phyloP scores from a whole-genome alignment of 2,888 invertebrate genomes.

The Papilio elwesi region DNA sequence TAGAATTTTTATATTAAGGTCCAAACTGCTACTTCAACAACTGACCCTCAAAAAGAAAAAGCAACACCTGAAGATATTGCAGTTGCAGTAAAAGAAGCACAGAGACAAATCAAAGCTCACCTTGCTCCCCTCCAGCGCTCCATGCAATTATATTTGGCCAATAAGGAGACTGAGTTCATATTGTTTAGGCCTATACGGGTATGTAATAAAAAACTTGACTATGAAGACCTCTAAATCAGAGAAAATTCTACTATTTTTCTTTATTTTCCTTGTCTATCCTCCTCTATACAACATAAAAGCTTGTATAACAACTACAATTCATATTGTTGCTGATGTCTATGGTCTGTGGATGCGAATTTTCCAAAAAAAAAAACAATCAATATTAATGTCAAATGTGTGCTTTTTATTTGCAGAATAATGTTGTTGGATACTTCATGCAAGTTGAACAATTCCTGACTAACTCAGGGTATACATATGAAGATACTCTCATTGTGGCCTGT shows the following conservation, averaged over 20 bases:
- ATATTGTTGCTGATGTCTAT: background rate
- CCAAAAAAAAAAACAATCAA: no score
- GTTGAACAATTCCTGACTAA: conserved; percentile 89
- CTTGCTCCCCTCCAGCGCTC: conserved; percentile 92
- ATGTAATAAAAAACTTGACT: conserved; percentile 43
- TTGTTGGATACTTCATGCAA: conserved; percentile 94
- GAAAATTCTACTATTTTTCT: background rate
- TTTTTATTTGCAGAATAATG: conserved; percentile 88
- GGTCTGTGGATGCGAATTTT: no score
- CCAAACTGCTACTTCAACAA: conserved; percentile 65
- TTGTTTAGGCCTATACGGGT: conserved; percentile 97
- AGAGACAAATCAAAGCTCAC: conserved; percentile 90
- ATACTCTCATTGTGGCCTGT: conserved; percentile 92
- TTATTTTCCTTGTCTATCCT: background rate
- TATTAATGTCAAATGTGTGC: background rate
- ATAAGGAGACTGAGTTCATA: conserved; percentile 98
- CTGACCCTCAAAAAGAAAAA: conserved; percentile 70
- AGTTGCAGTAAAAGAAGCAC: conserved; percentile 89
- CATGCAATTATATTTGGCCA: conserved; percentile 97
- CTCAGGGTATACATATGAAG: conserved; percentile 92
- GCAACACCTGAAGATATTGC: conserved; percentile 90
- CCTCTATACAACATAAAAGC: background rate
- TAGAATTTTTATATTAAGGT: conserved; percentile 51
- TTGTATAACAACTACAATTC: background rate
- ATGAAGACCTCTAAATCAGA: background rate